Evolutionary conservation across 2,797 vertebrate species (phyloP), one percentile per base, ranked within the genome.

Genomic region (Echeneis naucrates): DNA sequence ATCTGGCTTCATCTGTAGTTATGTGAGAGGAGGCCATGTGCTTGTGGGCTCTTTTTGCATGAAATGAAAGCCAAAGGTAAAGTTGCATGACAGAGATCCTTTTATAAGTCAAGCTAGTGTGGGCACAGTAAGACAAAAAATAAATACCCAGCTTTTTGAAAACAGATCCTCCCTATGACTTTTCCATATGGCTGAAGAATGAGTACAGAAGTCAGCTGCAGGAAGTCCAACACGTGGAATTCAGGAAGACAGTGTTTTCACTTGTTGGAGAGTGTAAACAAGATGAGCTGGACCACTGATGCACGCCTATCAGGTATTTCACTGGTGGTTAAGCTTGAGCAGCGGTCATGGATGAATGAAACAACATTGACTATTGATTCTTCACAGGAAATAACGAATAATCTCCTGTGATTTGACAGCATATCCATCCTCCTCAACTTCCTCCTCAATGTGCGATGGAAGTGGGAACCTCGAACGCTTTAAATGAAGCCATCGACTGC

Each of bases 51-150:
- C 57, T 61, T 55, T 62, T 68, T 75, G 62, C 78, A 75, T 65
- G 75, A 89, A 82, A 88, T 78, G 54, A 89, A 88, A 85, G 76
- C 81, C 69, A 83, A 80, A 88, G 86, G 85, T 82, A 64, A 81
- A 77, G 71, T 76, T 71, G 72, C 63, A 75, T 19, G 50, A 55
- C 30, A 62, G 56, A 77, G 77, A 82, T 78, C 57, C 44, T 37
- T 63, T 75, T 33, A 47, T 56, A 72, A 63, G 65, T n/a, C 62
- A 65, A 57, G 52, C 65, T 61, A 67, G 74, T 69, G 61, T 44
- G 55, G 32, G 21, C 37, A 32, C 53, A 80, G 67, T 9, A 42
- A 61, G 60, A 72, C 72, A 69, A 73, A 79, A 83, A 85, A 89
- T 85, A 84, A 79, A 82, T 76, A 73, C 62, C 62, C 70, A 62